Evolutionary conservation across 2,797 vertebrate species (phyloP).

Genomic region (Perodicticus potto): DNA sequence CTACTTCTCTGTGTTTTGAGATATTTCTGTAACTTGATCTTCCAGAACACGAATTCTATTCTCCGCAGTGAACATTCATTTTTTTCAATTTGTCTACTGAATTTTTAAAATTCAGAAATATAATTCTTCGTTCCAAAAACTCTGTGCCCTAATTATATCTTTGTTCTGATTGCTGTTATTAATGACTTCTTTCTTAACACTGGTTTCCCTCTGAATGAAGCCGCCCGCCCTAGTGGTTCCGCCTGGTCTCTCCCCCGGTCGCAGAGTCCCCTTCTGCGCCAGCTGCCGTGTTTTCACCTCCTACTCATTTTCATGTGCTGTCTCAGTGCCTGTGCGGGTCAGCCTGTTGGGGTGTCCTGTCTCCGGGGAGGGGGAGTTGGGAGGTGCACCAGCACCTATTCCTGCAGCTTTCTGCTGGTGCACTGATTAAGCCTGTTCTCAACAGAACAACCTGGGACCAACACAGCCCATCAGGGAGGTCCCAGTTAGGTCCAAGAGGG

Average conservation of each 20-base stretch:
- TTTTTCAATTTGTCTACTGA: conserved; percentile 48
- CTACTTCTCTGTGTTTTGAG: not conserved
- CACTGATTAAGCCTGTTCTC: not conserved
- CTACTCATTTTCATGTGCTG: not conserved
- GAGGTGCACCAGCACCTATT: not conserved
- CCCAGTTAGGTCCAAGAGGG: not conserved
- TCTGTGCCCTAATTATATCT: conserved; percentile 65
- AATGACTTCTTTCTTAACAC: conserved; percentile 61
- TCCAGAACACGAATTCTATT: conserved; percentile 61
- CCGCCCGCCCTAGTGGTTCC: not conserved
- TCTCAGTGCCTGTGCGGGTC: not conserved
- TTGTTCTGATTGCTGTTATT: conserved; percentile 75
- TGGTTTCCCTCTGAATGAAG: conserved; percentile 64
- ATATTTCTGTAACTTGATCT: conserved; percentile 49
- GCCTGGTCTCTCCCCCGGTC: not conserved
- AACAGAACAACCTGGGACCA: not conserved
- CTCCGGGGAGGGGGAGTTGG: not conserved
- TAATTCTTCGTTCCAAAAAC: conserved; percentile 55
- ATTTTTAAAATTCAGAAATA: conserved; percentile 69
- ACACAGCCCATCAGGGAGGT: not conserved
- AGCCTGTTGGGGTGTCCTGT: not conserved
- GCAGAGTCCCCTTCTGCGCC: not conserved
- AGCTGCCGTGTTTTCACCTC: conserved; percentile 5
- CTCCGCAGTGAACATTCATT: conserved; percentile 52
- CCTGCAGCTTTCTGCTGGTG: not conserved